Evolutionary conservation across 2,113 vertebrate species (phyloP).

Genomic region (Sebastes schlegelii): DNA sequence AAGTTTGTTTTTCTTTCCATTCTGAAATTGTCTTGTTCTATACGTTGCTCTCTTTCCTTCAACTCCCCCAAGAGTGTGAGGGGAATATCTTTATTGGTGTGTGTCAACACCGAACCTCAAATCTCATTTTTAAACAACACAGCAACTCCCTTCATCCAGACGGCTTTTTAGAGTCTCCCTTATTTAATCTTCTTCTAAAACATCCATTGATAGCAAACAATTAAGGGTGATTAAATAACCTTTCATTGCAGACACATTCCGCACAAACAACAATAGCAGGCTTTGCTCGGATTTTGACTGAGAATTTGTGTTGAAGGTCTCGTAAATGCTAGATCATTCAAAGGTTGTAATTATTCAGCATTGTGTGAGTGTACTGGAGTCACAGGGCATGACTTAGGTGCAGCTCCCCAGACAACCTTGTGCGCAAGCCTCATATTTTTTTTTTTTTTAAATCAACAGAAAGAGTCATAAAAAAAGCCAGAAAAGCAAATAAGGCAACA

Average conservation of each 20-base stretch:
- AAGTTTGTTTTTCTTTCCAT: not conserved
- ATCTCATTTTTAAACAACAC: not conserved
- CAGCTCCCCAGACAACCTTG: not conserved
- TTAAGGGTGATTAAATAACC: not conserved
- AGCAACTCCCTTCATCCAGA: not conserved
- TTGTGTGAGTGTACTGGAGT: not conserved
- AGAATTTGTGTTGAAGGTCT: not conserved
- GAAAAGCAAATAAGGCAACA: conserved; percentile 14
- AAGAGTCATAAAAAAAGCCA: not conserved
- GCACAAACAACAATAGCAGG: not conserved
- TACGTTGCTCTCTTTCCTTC: not conserved
- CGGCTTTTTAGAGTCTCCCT: not conserved
- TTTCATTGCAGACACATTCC: not conserved
- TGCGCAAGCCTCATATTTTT: not conserved
- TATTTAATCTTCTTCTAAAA: conserved; percentile 22
- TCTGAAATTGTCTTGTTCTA: not conserved
- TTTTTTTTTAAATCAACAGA: not conserved
- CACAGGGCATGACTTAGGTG: not conserved
- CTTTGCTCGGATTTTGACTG: not conserved
- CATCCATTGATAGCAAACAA: conserved; percentile 5
- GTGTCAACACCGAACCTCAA: conserved; percentile 5
- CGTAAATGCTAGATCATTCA: not conserved
- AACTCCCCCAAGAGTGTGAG: not conserved
- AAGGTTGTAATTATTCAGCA: conserved; percentile 8
- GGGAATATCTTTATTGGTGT: not conserved